Base-by-base conservation (phyloP, 2,113 vertebrate genomes). In the Calidris pygmaea region DNA sequence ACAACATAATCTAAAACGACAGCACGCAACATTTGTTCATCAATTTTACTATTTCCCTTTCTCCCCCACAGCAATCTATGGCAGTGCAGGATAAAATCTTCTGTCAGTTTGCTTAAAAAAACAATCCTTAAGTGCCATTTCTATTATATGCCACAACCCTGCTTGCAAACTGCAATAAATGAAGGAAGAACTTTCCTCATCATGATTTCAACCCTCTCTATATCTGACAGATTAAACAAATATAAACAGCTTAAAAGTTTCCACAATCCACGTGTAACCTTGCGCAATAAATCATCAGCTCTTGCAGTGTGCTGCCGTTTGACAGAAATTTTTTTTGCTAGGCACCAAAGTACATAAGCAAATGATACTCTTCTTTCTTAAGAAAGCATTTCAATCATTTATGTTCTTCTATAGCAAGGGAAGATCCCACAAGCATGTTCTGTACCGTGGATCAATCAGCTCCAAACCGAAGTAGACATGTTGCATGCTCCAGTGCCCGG, bases 391-490 rank as follows among this genome's bases (percentile, higher is more conserved):
- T 98, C 97, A 98, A 98, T 98, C 98, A 98, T 98, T 98, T 98
- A 98, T 98, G 96, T 96, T 80, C 60, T 98, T 97, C 97, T 97
- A 96, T 91, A 96, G 95, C 80, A 96, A 97, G 77, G 65, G 91
- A 98, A 98, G 98, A 98, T 98, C 97, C 98, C 98, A 98, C 97
- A 98, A 98, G 98, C 98, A 93, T 98, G 96, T 98, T 98, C 95
- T 85, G 86, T 97, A 97, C 97, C 23, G 92, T 93, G 98, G 98
- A 99, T 98, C 99, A 99, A 99, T 99, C 98, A 99, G 98, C 98
- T 99, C 98, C 97, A 98, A 98, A 99, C 98, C 97, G 89, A 98
- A 98, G 98, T 96, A 97, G 98, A 98, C 98, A 98, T 95, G 95
- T 97, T 98, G 96, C 98, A 96, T 97, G 98, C 98, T 99, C 98